These are phyloP conservation scores for Battus philenor DNA, from an alignment of 1,140 invertebrate genomes.

Conservation along the genomic window DNA sequence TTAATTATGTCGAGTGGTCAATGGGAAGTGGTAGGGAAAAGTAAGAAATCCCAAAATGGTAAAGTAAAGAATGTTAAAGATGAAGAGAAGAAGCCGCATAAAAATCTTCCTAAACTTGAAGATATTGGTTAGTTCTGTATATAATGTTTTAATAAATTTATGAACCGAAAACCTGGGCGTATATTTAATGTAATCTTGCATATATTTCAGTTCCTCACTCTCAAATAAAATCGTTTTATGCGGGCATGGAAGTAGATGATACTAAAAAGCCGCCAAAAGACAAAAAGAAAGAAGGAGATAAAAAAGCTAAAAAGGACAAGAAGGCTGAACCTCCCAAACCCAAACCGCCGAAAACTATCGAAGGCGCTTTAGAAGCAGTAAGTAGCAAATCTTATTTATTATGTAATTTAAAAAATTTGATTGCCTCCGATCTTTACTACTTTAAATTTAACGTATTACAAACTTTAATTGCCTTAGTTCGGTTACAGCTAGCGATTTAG, in stretches of 20 bases:
- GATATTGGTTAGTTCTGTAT: conserved; percentile 47
- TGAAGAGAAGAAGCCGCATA: conserved; percentile 75
- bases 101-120: conserved; percentile 64
- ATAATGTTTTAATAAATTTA: too few relatives aligned
- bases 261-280: conserved; percentile 64
- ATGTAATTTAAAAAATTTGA: too few relatives aligned
- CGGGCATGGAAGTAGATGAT: conserved; percentile 67
- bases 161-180: too few relatives aligned
- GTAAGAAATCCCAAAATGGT: conserved; percentile 81
- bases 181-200: conserved; percentile 16
- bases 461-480: neutral
- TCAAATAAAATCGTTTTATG: conserved; percentile 57
- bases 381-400: conserved; percentile 29
- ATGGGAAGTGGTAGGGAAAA: conserved; percentile 87
- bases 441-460: neutral
- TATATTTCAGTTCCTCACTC: conserved; percentile 42
- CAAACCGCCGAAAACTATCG: conserved; percentile 81
- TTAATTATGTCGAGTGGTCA: conserved; percentile 80
- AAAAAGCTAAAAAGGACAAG: conserved; percentile 72
- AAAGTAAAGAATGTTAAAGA: conserved; percentile 77
- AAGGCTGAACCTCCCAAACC: conserved; percentile 72
- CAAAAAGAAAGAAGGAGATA: conserved; percentile 67
- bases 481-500: too few relatives aligned
- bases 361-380: conserved; percentile 80
- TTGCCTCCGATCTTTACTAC: neutral